Conservation (phyloP, 2,888 invertebrate species). For the Bimastos eiseni region DNA sequence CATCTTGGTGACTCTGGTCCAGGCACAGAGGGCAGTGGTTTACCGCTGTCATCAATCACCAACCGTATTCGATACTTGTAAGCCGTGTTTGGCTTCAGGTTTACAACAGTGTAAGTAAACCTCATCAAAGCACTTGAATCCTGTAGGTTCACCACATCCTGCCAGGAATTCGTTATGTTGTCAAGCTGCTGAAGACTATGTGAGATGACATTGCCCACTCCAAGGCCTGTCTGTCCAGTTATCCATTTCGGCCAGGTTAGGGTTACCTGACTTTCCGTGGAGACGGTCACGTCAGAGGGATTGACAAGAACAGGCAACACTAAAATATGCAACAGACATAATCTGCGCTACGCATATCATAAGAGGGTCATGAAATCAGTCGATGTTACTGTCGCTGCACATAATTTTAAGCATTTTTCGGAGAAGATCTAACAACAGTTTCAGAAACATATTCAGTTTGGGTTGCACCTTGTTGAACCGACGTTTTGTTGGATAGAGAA, state of each 20-base stretch:
- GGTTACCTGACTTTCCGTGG: not conserved
- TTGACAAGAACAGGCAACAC: not conserved
- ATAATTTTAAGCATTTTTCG: no score
- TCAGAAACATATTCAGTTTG: no score
- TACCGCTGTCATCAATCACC: not conserved
- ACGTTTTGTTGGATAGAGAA: no score
- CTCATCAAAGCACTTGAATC: not conserved
- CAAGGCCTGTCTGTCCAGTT: not conserved
- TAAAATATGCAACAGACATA: not conserved
- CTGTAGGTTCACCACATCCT: not conserved
- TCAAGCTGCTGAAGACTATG: not conserved
- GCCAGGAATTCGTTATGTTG: not conserved
- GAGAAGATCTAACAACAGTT: no score
- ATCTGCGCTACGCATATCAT: not conserved
- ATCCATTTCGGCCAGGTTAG: not conserved
- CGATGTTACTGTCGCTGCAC: not conserved
- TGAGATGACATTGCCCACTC: not conserved
- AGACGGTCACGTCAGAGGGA: not conserved
- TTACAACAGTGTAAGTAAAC: slow-evolving; percentile 16
- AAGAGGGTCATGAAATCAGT: not conserved
- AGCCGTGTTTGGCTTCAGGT: not conserved
- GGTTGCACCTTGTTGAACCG: no score
- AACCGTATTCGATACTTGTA: slow-evolving; percentile 13
- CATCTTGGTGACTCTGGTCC: not conserved
- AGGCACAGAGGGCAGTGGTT: not conserved